Conservation (phyloP, 2,113 vertebrate genomes). For the Oceanites oceanicus region DNA sequence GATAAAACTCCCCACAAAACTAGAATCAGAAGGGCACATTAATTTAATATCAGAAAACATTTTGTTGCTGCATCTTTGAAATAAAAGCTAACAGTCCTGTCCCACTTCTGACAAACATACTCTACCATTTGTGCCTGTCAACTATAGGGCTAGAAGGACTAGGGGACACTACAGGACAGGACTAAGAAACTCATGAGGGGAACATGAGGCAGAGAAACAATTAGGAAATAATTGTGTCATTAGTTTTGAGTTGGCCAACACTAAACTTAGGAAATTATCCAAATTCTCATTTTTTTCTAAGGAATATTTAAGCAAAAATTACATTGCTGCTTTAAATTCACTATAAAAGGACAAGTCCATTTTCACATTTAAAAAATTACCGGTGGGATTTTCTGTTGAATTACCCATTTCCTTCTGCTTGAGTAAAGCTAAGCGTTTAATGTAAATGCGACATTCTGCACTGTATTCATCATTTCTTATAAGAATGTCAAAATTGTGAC, state of each 20-base stretch:
- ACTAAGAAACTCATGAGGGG: not conserved
- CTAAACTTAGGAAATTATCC: not conserved
- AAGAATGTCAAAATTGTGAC: constrained; percentile 42
- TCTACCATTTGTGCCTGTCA: constrained; percentile 36
- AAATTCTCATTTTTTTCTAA: not conserved
- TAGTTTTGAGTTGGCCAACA: not conserved
- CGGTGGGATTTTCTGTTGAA: constrained; percentile 48
- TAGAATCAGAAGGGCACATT: not conserved
- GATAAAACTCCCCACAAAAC: not conserved
- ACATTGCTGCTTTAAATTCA: constrained; percentile 61
- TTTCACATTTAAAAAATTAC: constrained; percentile 15
- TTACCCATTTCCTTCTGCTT: constrained; percentile 38
- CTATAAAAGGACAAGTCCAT: not conserved
- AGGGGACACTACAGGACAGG: not conserved
- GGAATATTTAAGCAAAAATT: constrained; percentile 8
- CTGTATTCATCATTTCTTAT: constrained; percentile 50
- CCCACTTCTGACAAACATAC: not conserved
- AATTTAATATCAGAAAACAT: not conserved
- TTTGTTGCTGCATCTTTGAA: not conserved
- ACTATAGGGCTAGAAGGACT: not conserved
- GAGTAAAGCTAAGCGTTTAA: constrained; percentile 52
- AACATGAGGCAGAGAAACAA: not conserved
- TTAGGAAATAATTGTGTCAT: not conserved
- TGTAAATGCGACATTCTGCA: constrained; percentile 67
- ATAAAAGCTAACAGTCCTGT: not conserved